Percentiles rank a stretch among this genome's conserved stretches.
Evolutionary conservation across 2,888 invertebrate genomes (phyloP).

Genomic region (Nymphalis urticae): DNA sequence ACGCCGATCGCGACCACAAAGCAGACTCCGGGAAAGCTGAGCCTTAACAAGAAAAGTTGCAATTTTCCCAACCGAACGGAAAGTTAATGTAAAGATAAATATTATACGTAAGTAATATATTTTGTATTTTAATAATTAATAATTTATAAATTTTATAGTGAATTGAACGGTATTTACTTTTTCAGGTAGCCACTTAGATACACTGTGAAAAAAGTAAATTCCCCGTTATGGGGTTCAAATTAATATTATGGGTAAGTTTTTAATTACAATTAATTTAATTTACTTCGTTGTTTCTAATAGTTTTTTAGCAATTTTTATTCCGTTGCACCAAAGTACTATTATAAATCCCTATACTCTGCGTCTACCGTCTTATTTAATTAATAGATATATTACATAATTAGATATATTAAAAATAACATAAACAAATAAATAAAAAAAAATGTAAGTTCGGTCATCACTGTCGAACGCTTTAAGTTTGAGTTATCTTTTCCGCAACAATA

Average conservation of each 20-base stretch:
- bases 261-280: conserved; percentile 13
- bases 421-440: neutral
- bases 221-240: conserved; percentile 72
- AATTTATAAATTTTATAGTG: neutral
- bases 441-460: neutral
- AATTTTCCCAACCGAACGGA: conserved; percentile 24
- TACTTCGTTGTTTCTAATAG: no score
- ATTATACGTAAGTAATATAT: conserved; percentile 14
- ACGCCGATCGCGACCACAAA: conserved; percentile 57
- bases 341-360: no score
- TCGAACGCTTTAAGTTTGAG: neutral
- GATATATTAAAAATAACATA: neutral
- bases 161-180: conserved; percentile 6
- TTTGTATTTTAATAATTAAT: neutral
- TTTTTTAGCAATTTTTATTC: no score
- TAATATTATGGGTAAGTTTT: conserved; percentile 61
- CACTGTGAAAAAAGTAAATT: conserved; percentile 32
- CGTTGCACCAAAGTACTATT: no score
- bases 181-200: conserved; percentile 34
- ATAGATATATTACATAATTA: neutral
- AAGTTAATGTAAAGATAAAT: conserved; percentile 20
- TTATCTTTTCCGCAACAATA: neutral
- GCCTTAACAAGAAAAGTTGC: conserved; percentile 21
- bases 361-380: neutral
- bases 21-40: conserved; percentile 53